Evolutionary conservation across 2,113 vertebrate genomes (phyloP), one percentile per base, ranked within the genome.

Genomic region (Elanoides forficatus): DNA sequence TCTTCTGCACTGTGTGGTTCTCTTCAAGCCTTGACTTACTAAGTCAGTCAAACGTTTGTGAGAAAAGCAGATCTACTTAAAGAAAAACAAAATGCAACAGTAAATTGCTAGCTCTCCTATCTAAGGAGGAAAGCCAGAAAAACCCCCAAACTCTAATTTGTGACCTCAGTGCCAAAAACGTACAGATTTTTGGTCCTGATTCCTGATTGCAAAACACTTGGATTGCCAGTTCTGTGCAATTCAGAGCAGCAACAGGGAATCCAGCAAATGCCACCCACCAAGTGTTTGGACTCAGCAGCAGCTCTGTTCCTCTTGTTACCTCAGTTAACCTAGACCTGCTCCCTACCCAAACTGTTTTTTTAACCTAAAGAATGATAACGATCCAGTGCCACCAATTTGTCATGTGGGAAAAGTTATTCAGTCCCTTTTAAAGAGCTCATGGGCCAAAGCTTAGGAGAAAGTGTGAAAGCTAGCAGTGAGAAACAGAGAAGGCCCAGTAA

Each of bases 341-440:
- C 95, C 95, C 87, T 96, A 80, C 90, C 87, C 84, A 93, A 96
- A 91, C 66, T 95, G 95, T 97, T 97, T 96, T 85, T 60, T 96
- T 97, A 96, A 97, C 95, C 87, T 65, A 93, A 94, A 95, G 95
- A 96, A 94, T 95, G 96, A 95, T 93, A 97, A 94, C 1, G 18
- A 90, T 90, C 48, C 93, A 82, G 47, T 29, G 53, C 81, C 6
- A 86, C 86, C 94, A 94, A 85, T 97, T 95, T 95, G 94, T 85
- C 94, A 93, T 80, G 74, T 88, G 95, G 94, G 95, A 93, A 73
- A 94, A 1, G 62, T 95, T 95, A 89, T 42, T 87, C 58, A 32
- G 89, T 80, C 81, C 74, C 78, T 85, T 94, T 94, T 85, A 91
- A 87, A 47, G 74, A 45, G 36, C 62, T 87, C 3, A 0, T 60